Evolutionary conservation across 2,113 vertebrate genomes (phyloP), one percentile per base, ranked within the genome.

Genomic region (Gadus chalcogrammus): DNA sequence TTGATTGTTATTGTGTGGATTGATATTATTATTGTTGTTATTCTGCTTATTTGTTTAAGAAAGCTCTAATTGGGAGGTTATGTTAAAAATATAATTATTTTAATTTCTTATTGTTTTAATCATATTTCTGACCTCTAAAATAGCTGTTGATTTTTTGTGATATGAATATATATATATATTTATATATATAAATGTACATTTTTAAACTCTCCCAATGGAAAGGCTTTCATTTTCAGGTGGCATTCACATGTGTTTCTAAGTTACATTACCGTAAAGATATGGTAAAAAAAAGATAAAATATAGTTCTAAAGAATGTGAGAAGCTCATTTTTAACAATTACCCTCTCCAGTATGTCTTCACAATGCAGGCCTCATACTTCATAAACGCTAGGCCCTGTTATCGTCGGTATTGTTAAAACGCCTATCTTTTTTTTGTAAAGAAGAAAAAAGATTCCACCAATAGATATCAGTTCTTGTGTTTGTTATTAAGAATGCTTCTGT

Each of bases 241-340:
- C 13, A 55, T 42, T 63, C 12, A 55, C 52, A 53, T 72, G 58
- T 68, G 73, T 81, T 73, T 74, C 64, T 65, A 64, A 42, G 20
- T 78, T 59, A 64, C 18, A 24, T 52, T 16, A 68, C 16, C 62
- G 1, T 24, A 24, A 64, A 35, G 35, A 38, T 5, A 28, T 28
- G n/a, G 7, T 9, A 18, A 18, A 22, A 61, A 22, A 61, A 61
- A 8, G n/a, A 22, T 9, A 61, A 18, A 9, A 22, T 3, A 20
- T 20, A 53, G 8, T 15, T 53, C 52, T 53, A 53, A 15, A 53
- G 52, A 15, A 53, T 53, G 9, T 53, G 52, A 15, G 52, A 53
- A 55, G 16, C 53, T 0, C 53, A 55, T 11, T 55, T 55, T 35
- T 4, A 35, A 35, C 6, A 35, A 5, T 35, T 6, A 35, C 31